These are phyloP conservation scores for Bubo blakistoni DNA, from an alignment of 2,113 vertebrate species.

Conservation along the genomic window DNA sequence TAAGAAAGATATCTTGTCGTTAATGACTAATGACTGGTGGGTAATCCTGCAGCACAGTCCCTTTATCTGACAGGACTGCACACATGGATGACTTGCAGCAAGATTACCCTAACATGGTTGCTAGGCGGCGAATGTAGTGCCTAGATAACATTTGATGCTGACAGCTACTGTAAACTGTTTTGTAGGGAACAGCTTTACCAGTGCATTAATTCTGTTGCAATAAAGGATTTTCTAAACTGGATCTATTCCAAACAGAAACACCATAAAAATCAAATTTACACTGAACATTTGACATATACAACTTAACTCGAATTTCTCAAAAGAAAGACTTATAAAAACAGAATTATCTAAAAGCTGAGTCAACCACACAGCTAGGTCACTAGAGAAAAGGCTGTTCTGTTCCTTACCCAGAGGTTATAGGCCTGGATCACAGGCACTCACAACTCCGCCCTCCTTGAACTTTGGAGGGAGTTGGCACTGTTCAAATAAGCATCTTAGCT, in stretches of 20 bases:
- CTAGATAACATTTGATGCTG: constrained; percentile 1
- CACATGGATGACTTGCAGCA: background rate
- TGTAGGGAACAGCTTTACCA: background rate
- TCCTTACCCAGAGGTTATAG: background rate
- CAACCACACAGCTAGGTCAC: background rate
- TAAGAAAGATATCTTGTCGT: background rate
- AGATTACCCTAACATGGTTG: background rate
- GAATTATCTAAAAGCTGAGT: background rate
- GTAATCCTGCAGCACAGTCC: background rate
- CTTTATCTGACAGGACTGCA: background rate
- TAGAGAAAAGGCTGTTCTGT: background rate
- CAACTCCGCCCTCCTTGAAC: background rate
- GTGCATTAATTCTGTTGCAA: background rate
- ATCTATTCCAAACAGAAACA: background rate
- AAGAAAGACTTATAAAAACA: background rate
- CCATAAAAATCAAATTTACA: background rate
- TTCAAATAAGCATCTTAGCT: background rate
- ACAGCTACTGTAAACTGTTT: background rate
- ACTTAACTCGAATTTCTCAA: background rate
- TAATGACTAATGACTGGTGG: background rate
- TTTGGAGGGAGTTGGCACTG: background rate
- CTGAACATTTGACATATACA: background rate
- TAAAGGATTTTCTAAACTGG: background rate
- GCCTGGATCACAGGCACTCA: background rate
- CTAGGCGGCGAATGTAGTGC: background rate